Evolutionary conservation across 1,140 invertebrate genomes (phyloP).

Genomic region (Ditylenchus dipsaci): DNA sequence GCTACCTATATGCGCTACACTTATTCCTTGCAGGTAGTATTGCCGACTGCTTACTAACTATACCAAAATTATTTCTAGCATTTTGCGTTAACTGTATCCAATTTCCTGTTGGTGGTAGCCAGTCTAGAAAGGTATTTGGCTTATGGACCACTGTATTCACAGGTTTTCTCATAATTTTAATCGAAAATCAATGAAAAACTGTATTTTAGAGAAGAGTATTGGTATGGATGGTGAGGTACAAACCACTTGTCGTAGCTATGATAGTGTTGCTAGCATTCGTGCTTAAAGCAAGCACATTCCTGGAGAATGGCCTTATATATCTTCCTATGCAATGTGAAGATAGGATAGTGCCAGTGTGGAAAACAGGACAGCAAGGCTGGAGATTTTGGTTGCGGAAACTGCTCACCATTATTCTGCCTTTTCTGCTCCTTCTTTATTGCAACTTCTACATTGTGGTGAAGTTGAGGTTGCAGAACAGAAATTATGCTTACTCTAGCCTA

Average conservation of each 20-base stretch:
- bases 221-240: slow-evolving; percentile 38
- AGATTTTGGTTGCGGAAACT: slow-evolving; percentile 50
- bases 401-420: slow-evolving; percentile 48
- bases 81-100: slow-evolving; percentile 47
- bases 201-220: slow-evolving; percentile 37
- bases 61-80: too few species aligned
- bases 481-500: neutral
- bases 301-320: slow-evolving; percentile 28
- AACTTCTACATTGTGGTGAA: slow-evolving; percentile 43
- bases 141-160: slow-evolving; percentile 41
- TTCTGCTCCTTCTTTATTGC: slow-evolving; percentile 48
- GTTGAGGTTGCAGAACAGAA: slow-evolving; percentile 13
- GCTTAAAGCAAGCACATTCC: slow-evolving; percentile 46
- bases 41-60: neutral
- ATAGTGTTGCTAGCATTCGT: slow-evolving; percentile 31
- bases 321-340: slow-evolving; percentile 2
- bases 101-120: slow-evolving; percentile 45
- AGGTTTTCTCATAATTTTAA: slow-evolving; percentile 7
- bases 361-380: slow-evolving; percentile 10
- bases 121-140: slow-evolving; percentile 47
- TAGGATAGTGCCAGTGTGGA: slow-evolving; percentile 44
- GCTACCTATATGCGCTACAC: slow-evolving; percentile 42
- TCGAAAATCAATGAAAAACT: neutral
- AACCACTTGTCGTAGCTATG: slow-evolving; percentile 27
- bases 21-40: slow-evolving; percentile 45